A percentile compares a stretch with the other conserved stretches of the same genome.
Conservation (phyloP, 2,113 vertebrate species). For the human (Homo sapiens) region GRCh38 chr2:82655501-82656000, state of each 20-base stretch:
- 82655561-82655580: not conserved
- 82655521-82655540: not conserved
- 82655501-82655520: not conserved
- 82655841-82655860: not conserved
- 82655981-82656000: not conserved
- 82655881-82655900: not conserved
- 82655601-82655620: not conserved
- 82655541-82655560: not conserved
- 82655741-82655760: constrained; percentile 1
- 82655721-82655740: not conserved
- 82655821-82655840: not conserved
- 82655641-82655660: not conserved
- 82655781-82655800: not conserved
- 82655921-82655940: not conserved
- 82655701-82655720: not conserved
- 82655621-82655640: not conserved
- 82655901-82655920: not conserved
- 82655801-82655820: not conserved
- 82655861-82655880: not conserved
- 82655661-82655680: not conserved
- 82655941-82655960: not conserved
- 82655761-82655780: not conserved
- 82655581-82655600: not conserved
- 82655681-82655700: not conserved
- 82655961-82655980: not conserved